Conservation (phyloP, 2,113 vertebrate genomes). For the Zingel zingel region DNA sequence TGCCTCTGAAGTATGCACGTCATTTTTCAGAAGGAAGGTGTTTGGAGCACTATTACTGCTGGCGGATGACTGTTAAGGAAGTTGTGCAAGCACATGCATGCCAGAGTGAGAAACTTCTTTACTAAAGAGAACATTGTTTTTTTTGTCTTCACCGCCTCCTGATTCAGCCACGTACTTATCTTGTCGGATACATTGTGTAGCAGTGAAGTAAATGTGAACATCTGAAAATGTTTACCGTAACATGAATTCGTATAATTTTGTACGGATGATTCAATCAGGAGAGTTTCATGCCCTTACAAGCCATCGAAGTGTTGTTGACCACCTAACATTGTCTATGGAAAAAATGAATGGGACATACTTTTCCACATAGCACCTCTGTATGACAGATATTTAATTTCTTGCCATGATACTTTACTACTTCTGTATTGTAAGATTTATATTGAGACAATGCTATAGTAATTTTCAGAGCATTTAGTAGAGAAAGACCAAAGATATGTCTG, state of each 20-base stretch:
- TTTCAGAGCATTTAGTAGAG: neutral
- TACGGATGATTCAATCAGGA: neutral
- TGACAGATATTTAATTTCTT: neutral
- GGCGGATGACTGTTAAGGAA: constrained; percentile 58
- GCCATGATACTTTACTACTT: neutral
- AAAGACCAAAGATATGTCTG: too few species aligned
- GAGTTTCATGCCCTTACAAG: neutral
- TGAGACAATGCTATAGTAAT: neutral
- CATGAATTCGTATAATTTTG: neutral
- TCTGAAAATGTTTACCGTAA: neutral
- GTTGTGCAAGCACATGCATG: constrained; percentile 57
- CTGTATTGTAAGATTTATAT: neutral
- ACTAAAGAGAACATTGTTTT: constrained; percentile 22
- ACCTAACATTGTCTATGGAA: neutral
- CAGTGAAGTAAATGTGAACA: neutral
- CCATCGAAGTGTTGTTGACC: too few species aligned
- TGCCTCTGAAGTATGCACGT: neutral
- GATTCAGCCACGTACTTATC: constrained; percentile 4
- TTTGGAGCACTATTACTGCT: neutral
- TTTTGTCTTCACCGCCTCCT: constrained; percentile 5
- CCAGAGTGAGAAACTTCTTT: constrained; percentile 13
- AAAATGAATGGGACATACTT: neutral
- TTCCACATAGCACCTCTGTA: neutral
- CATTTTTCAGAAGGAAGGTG: constrained; percentile 9
- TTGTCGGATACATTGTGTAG: neutral